phyloP scores from a whole-genome alignment of 1,140 invertebrate species.

The Macrobrachium nipponense region DNA sequence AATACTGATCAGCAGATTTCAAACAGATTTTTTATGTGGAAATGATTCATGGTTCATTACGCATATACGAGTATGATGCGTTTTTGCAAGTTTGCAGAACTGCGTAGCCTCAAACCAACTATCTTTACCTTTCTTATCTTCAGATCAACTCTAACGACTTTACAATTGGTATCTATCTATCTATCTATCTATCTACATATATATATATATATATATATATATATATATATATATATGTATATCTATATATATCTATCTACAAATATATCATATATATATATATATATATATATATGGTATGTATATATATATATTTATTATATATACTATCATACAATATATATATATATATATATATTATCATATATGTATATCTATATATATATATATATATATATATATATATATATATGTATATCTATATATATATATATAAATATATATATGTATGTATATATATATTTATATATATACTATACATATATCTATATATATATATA shows the following conservation, averaged over 20 bases:
- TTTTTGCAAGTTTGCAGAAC: no score
- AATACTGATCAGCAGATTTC: no score
- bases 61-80: no score
- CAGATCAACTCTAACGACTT: no score
- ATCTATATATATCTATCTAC: no score
- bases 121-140: no score
- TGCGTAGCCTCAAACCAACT: no score
- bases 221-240: neutral
- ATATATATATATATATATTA: no score
- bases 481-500: neutral
- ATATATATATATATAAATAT: neutral
- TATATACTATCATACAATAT: no score
- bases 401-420: constrained; percentile 17
- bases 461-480: neutral
- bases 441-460: neutral
- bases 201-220: neutral
- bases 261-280: neutral
- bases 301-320: no score
- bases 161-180: neutral
- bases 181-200: neutral
- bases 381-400: neutral
- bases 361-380: neutral
- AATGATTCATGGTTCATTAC: no score
- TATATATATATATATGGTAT: neutral
- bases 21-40: no score